Base-by-base conservation (phyloP, 2,888 invertebrate genomes). In the Neoscelio sp. region DNA sequence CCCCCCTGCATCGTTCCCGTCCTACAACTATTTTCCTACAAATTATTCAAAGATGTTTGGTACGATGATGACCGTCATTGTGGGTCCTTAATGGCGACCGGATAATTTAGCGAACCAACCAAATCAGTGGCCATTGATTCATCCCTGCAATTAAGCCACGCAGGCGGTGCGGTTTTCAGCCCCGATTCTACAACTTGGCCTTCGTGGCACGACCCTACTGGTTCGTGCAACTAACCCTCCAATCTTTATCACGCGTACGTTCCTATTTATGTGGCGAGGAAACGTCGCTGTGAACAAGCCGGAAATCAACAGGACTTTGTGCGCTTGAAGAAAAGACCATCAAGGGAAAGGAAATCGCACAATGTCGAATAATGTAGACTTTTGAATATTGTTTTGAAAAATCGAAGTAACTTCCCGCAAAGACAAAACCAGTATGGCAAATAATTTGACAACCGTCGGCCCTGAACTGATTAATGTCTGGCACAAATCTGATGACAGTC, bases 71-170 rank as follows among this genome's bases (percentile, higher is more conserved):
- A 85, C 82, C 85, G 82, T 86, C 83, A 82, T 86, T 84, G 83
- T 80, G 83, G 82, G 62, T 77, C 78, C 64, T 65, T 78, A 75
- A 74, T 33, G 80, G 56, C 56, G 54, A 73, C 65, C 46, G 68
- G 73, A 60, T 82, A 83, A 85, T 85, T 85, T 82, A 80, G 75
- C 68, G 80, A 81, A 79, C 76, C 79, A 82, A 82, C 85, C 87
- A 87, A n/a, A 87, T 87, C 87, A 87, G 82, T 80, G 60, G 58
- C 83, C 84, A 87, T 87, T 87, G 87, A 87, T 84, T 86, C 83
- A 80, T 82, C 78, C 65, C 48, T 38, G 64, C 73, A 56, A 68
- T 78, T 42, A 40, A 67, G 74, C 42, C 44, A 44, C 52, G 65
- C 38, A 70, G 65, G 8, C 13, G 40, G 64, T 74, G 60, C 60